Evolutionary conservation across 2,888 invertebrate genomes (phyloP), one percentile per base, ranked within the genome.

Genomic region (Nycteola revayana): DNA sequence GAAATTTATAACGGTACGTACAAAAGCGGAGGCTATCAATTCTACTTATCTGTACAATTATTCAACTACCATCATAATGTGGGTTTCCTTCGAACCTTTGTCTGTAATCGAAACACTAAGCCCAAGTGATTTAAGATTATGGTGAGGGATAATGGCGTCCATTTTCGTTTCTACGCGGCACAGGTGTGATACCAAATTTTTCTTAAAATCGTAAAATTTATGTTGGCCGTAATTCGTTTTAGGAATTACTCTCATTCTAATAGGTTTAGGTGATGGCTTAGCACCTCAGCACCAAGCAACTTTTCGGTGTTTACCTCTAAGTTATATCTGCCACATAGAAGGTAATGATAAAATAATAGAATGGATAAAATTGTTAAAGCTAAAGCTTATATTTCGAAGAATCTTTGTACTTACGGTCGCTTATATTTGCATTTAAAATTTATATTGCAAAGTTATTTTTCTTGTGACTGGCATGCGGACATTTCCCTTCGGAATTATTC

Each of bases 111-210:
- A 86, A 85, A 83, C 77, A 84, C 83, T 86, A 83, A 87, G 83
- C 81, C 82, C 64, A 70, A 79, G 87, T 85, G 85, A 87, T 87
- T 87, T 86, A 87, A 84, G 86, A 84, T 87, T 85, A 87, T 86
- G 81, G 84, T 78, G 68, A 68, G 84, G 85, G 83, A 84, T 86
- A 86, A 87, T 82, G 66, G 80, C 78, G 67, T 73, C 78, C 84
- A 83, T 82, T 84, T 80, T 78, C 75, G 72, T 75, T 71, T 65
- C 69, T 62, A 67, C 69, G 69, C 56, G 67, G 71, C 76, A 71
- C 84, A 84, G 86, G 83, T 83, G 83, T 74, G 69, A 64, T 62
- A 62, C 66, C 63, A 66, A 70, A 66, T 77, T 77, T 80, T 79
- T 80, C 71, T 75, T 74, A 73, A 78, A 82, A 77, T 76, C 73